Conservation (phyloP, 2,113 vertebrate genomes). For the Turnix velox region DNA sequence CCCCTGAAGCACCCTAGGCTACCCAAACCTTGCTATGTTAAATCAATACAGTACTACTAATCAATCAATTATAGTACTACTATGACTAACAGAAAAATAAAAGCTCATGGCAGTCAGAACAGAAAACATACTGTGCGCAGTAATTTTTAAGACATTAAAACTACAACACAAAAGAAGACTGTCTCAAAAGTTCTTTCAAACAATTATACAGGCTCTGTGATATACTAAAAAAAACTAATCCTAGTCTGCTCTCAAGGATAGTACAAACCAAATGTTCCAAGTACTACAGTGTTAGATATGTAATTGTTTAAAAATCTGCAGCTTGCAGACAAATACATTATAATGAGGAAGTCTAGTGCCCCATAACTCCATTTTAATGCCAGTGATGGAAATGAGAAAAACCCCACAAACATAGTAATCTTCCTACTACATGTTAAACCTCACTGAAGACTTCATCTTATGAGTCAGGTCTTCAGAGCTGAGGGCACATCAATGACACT, state of each 20-base stretch:
- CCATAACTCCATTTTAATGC: background rate
- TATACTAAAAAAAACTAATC: background rate
- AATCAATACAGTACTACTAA: background rate
- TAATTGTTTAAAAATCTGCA: background rate
- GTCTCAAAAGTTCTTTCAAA: background rate
- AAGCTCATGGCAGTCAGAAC: background rate
- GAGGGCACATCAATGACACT: background rate
- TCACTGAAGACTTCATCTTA: background rate
- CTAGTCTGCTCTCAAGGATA: background rate
- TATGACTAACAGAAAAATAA: background rate
- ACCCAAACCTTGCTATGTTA: background rate
- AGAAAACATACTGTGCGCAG: background rate
- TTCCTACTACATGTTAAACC: background rate
- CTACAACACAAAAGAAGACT: background rate
- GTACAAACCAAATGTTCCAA: background rate
- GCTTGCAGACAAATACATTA: background rate
- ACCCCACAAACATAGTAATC: background rate
- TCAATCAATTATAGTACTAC: background rate
- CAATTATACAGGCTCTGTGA: background rate
- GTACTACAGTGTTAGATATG: background rate
- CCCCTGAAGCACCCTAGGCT: fast-evolving
- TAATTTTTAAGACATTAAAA: background rate
- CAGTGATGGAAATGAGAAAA: background rate
- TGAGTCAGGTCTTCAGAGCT: background rate
- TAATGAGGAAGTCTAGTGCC: background rate